Conservation (phyloP, 2,797 vertebrate species). For the Intellagama lesueurii region DNA sequence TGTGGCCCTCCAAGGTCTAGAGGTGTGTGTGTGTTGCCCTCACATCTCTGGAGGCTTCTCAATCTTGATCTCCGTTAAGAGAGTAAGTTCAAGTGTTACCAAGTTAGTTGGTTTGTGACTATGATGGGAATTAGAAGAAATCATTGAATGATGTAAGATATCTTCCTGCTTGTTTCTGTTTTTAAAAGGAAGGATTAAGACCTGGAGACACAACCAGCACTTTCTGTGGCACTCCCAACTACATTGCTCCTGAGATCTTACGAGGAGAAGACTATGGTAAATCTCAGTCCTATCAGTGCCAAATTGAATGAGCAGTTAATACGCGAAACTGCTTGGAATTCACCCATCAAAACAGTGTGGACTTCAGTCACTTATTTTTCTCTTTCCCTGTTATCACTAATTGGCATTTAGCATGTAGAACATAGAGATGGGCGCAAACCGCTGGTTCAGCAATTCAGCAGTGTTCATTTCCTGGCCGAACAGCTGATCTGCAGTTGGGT, state of each 20-base stretch:
- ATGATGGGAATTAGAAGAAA: background rate
- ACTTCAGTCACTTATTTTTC: background rate
- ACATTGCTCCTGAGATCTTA: conserved; percentile 98
- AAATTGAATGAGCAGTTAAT: background rate
- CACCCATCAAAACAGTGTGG: background rate
- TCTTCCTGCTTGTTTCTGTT: conserved; percentile 11
- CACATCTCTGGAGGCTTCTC: background rate
- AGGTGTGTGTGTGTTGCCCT: too few relatives aligned
- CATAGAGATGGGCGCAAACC: too few relatives aligned
- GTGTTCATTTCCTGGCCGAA: too few relatives aligned
- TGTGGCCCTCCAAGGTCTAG: too few relatives aligned
- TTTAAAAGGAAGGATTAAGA: conserved; percentile 92
- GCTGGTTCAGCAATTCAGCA: too few relatives aligned
- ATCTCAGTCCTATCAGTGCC: conserved; percentile 12
- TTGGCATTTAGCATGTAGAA: background rate
- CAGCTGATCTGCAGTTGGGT: too few relatives aligned
- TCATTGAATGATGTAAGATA: conserved; percentile 23
- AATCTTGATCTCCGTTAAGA: background rate
- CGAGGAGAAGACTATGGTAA: conserved; percentile 98
- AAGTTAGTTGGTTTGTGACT: background rate
- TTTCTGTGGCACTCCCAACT: conserved; percentile 98
- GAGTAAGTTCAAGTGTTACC: background rate
- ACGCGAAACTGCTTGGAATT: background rate
- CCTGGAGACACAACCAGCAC: conserved; percentile 98
- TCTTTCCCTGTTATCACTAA: background rate